Evolutionary conservation across 2,797 vertebrate species (phyloP).

Genomic region (Aeoliscus strigatus): DNA sequence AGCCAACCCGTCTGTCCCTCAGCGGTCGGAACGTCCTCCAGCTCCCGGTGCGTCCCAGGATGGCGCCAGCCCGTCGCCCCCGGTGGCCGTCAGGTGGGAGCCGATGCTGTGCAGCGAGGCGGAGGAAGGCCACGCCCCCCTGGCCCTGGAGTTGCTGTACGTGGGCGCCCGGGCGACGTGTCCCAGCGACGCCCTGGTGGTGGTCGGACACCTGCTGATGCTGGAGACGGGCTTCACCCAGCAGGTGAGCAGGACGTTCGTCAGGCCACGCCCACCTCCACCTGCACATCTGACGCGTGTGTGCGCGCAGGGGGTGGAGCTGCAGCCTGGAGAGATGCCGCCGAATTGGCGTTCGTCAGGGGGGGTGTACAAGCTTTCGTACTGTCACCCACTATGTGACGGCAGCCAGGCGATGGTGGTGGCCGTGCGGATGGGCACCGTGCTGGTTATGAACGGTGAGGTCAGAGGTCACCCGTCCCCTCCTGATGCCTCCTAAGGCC

Average conservation of each 20-base stretch:
- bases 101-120: constrained; percentile 92
- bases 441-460: constrained; percentile 84
- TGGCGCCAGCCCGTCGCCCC: too few relatives aligned
- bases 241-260: constrained; percentile 68
- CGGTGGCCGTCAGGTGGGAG: constrained; percentile 54
- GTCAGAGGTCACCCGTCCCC: too few relatives aligned
- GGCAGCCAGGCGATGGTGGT: constrained; percentile 75
- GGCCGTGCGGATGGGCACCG: constrained; percentile 80
- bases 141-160: constrained; percentile 84
- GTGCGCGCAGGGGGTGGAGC: constrained; percentile 69
- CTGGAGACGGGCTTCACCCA: constrained; percentile 86
- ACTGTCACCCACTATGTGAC: constrained; percentile 83
- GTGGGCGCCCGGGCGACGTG: constrained; percentile 66
- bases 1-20: too few relatives aligned
- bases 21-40: constrained; percentile 32
- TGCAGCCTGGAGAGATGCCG: constrained; percentile 80
- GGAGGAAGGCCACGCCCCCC: constrained; percentile 80
- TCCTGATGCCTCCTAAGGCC: too few relatives aligned
- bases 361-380: constrained; percentile 84
- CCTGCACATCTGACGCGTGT: not conserved
- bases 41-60: constrained; percentile 1
- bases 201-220: constrained; percentile 85
- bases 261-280: not conserved
- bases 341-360: constrained; percentile 76
- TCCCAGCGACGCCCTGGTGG: constrained; percentile 81